Evolutionary conservation across 2,113 vertebrate species (phyloP), one percentile per base, ranked within the genome.

Genomic region (Lamprotornis superbus): DNA sequence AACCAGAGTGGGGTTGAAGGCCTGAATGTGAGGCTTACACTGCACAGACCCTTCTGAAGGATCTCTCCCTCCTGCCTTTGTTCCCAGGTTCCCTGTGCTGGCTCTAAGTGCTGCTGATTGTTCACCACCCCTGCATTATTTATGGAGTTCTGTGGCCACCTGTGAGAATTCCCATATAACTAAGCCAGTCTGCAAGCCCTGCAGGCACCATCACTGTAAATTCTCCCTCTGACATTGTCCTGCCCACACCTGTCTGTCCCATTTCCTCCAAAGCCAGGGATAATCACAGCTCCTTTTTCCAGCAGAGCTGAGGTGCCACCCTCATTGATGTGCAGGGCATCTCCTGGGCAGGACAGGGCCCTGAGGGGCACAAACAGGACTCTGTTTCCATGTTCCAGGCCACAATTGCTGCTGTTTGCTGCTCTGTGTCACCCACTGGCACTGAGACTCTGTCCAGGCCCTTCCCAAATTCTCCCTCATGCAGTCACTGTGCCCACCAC

Each of bases 161-260:
- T 55, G 35, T 0, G 17, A 92, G 63, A 61, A 47, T 53, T 86
- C 42, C 74, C 79, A 80, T 9, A 31, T 13, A 73, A 67, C 75
- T 74, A 75, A 86, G 15, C 5, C 79, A 35, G 24, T 15, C 70
- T 94, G 20, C 90, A 83, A 47, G 40, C 75, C 94, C 90, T 70
- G 71, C 70, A 93, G 86, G 88, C 76, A 86, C 10, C 67, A 74
- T 2, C 23, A 40, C 7, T 59, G 44, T 13, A 24, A 93, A 83
- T 69, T 35, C 67, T 77, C 83, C 44, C 55, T 52, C 83, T 70
- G 47, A 55, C 76, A 63, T 30, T 16, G 1, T 77, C 84, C 84
- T 73, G 46, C 76, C 37, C 55, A 70, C 64, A 69, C 68, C 83
- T 42, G 44, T 17, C 70, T 93, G 42, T 35, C 44, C 57, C 0